A percentile compares a stretch with the other conserved stretches of the same genome.
These are phyloP conservation scores for Ceratoteleas bidentatus DNA, from an alignment of 1,140 invertebrate genomes.

Conservation along the genomic window DNA sequence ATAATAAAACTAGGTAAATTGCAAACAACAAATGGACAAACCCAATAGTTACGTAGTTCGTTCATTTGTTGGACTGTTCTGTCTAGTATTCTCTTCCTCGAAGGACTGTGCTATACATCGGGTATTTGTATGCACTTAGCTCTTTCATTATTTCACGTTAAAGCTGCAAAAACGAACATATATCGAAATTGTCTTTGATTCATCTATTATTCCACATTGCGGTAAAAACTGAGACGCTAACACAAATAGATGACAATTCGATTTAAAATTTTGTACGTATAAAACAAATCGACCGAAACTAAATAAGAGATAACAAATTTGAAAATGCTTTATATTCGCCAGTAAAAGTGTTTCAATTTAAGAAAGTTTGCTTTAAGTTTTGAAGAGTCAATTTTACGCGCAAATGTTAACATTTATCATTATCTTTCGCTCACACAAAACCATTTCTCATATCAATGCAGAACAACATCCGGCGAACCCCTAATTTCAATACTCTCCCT, in stretches of 20 bases:
- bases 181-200: neutral
- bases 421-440: conserved; percentile 22
- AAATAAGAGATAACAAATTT: neutral
- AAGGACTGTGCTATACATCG: conserved; percentile 16
- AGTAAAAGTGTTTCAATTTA: conserved; percentile 16
- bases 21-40: conserved; percentile 43
- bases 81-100: conserved; percentile 17
- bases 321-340: neutral
- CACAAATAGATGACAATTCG: too few relatives aligned
- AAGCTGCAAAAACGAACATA: too few relatives aligned
- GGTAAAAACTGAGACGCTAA: too few relatives aligned
- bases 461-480: conserved; percentile 31
- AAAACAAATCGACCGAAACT: neutral
- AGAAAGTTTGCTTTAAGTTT: conserved; percentile 17
- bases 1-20: conserved; percentile 60
- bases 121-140: conserved; percentile 26
- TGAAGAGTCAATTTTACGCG: conserved; percentile 29
- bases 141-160: conserved; percentile 20
- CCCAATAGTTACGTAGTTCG: conserved; percentile 50
- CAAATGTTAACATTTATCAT: conserved; percentile 53
- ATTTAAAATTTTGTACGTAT: neutral
- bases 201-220: neutral
- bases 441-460: conserved; percentile 43
- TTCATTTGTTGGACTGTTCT: conserved; percentile 30
- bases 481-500: conserved; percentile 52